These are phyloP conservation scores for Platygyra sinensis DNA, from an alignment of 64 coral and sea anemone genomes.

Conservation along the genomic window DNA sequence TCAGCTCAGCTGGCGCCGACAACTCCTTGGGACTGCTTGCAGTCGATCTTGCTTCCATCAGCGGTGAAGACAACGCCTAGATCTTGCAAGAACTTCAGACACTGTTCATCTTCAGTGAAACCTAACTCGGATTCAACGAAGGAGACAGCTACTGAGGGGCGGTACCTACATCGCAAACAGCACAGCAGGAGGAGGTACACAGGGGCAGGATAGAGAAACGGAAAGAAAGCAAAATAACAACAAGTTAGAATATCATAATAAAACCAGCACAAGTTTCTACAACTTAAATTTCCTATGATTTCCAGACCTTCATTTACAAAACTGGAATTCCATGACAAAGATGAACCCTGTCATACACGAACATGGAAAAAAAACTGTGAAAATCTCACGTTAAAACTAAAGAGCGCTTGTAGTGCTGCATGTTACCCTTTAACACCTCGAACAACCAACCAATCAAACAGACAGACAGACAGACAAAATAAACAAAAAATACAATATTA, in stretches of 20 bases:
- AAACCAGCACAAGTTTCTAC: too few relatives aligned
- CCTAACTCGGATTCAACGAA: constrained; percentile 83
- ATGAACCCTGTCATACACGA: too few relatives aligned
- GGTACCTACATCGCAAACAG: constrained; percentile 50
- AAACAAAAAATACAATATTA: too few relatives aligned
- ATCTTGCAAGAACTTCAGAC: constrained; percentile 66
- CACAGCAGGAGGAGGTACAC: constrained; percentile 7
- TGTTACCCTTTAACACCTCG: too few relatives aligned
- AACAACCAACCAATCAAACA: too few relatives aligned
- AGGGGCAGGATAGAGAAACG: background rate
- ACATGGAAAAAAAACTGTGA: too few relatives aligned
- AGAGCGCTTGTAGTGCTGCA: too few relatives aligned
- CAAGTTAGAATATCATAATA: constrained; percentile 47
- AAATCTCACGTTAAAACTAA: too few relatives aligned
- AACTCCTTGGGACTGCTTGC: constrained; percentile 50
- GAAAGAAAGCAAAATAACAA: constrained; percentile 59
- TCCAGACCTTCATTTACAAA: too few relatives aligned
- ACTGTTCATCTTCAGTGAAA: constrained; percentile 69
- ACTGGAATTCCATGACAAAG: too few relatives aligned
- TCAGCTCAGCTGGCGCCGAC: constrained; percentile 26
- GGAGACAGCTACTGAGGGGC: constrained; percentile 62
- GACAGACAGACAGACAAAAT: too few relatives aligned
- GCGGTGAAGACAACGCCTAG: constrained; percentile 60
- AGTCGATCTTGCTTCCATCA: constrained; percentile 63
- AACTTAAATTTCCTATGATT: too few relatives aligned